Percentiles rank a stretch among this genome's conserved stretches.
Conservation (phyloP, 2,113 vertebrate genomes). For the Charadrius vociferus region DNA sequence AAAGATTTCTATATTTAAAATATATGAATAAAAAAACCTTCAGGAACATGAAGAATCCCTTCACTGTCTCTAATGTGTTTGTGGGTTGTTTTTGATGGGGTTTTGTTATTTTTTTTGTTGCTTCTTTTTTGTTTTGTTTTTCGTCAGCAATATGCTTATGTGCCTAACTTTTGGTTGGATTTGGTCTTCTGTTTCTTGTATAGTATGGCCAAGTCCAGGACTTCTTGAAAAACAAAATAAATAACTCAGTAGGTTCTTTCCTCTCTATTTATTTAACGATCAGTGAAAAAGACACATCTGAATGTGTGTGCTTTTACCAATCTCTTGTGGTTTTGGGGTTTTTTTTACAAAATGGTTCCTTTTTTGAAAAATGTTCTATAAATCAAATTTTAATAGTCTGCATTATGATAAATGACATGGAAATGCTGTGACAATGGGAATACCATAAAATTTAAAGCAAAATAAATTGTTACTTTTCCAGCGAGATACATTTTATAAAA, state of each 20-base stretch:
- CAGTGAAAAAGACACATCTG: too few species aligned
- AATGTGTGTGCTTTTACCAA: neutral
- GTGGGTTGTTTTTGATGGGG: neutral
- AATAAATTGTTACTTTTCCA: neutral
- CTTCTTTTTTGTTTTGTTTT: neutral
- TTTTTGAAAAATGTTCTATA: neutral
- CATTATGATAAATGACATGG: neutral
- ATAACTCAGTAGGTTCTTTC: neutral
- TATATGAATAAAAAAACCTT: neutral
- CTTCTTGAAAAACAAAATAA: neutral
- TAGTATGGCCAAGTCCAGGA: neutral
- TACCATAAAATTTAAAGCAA: neutral
- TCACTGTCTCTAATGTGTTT: neutral
- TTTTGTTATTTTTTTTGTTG: neutral
- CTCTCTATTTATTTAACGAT: neutral
- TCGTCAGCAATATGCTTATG: neutral
- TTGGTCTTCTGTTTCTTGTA: neutral
- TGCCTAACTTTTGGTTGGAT: neutral
- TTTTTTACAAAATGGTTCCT: neutral
- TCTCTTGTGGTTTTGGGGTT: neutral
- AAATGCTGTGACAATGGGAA: neutral
- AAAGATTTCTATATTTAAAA: neutral
- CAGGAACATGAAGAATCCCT: neutral
- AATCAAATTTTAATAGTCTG: neutral
- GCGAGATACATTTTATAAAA: neutral